Conservation (phyloP, 1,140 invertebrate species). For the Octopus bimaculoides region DNA sequence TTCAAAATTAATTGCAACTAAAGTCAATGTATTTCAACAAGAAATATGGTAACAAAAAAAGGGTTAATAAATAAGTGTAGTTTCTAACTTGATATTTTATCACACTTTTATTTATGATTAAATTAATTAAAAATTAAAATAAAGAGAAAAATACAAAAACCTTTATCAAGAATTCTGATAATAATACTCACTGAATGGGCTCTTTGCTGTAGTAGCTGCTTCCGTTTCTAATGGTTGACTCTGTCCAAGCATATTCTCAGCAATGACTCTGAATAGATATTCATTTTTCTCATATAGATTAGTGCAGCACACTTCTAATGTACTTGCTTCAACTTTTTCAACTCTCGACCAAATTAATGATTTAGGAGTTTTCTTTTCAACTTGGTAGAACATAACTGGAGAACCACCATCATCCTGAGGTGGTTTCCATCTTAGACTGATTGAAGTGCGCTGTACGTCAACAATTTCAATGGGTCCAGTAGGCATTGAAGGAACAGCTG, state of each 20-base stretch:
- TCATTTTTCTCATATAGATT: conserved; percentile 89
- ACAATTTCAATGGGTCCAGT: conserved; percentile 80
- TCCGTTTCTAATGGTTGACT: conserved; percentile 75
- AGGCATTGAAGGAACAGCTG: conserved; percentile 73
- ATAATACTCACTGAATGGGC: conserved; percentile 77
- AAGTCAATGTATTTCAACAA: no score
- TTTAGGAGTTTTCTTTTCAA: conserved; percentile 49
- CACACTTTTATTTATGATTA: not conserved
- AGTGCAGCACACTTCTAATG: conserved; percentile 62
- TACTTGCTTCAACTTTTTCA: conserved; percentile 27
- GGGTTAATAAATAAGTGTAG: not conserved
- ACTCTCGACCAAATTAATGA: conserved; percentile 33
- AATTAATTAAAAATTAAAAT: not conserved
- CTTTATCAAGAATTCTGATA: not conserved
- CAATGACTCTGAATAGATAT: conserved; percentile 84
- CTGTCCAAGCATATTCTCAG: conserved; percentile 43
- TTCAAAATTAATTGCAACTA: no score
- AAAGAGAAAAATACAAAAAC: not conserved
- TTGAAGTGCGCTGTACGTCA: conserved; percentile 60
- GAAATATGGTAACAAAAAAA: not conserved
- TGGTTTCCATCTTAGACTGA: conserved; percentile 83
- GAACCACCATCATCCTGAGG: conserved; percentile 64
- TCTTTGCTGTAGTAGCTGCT: conserved; percentile 62
- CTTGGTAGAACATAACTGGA: conserved; percentile 44
- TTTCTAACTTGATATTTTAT: not conserved